These are phyloP conservation scores for Gari tellinella DNA, from an alignment of 2,888 invertebrate species.

Conservation along the genomic window DNA sequence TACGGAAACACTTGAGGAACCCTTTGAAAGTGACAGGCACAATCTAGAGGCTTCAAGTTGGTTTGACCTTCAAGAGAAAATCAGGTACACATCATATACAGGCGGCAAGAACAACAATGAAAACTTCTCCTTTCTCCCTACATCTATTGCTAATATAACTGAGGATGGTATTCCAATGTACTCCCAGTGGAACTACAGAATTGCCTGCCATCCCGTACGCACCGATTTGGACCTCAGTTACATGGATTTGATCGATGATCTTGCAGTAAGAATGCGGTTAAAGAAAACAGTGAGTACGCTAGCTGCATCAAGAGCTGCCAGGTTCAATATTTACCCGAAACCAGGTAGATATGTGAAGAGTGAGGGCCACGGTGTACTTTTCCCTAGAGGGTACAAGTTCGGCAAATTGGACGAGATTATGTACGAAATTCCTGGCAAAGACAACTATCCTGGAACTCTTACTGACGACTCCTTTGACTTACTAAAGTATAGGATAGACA, in stretches of 20 bases:
- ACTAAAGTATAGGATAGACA: slow-evolving; percentile 33
- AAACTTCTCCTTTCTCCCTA: slow-evolving; percentile 75
- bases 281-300: slow-evolving; percentile 32
- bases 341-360: slow-evolving; percentile 29
- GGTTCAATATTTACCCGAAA: slow-evolving; percentile 57
- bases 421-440: too few relatives aligned
- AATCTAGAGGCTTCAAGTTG: too few relatives aligned
- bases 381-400: slow-evolving; percentile 27
- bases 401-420: too few relatives aligned
- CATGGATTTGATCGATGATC: slow-evolving; percentile 69
- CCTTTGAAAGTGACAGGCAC: too few relatives aligned
- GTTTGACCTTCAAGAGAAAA: too few relatives aligned
- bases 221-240: slow-evolving; percentile 53
- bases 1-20: slow-evolving; percentile 68
- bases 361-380: slow-evolving; percentile 55
- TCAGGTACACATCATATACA: slow-evolving; percentile 69
- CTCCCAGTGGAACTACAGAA: slow-evolving; percentile 76
- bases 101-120: slow-evolving; percentile 70
- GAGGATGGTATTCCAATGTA: slow-evolving; percentile 58
- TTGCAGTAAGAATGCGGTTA: slow-evolving; percentile 57
- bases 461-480: too few relatives aligned
- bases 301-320: slow-evolving; percentile 26
- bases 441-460: too few relatives aligned
- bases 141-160: slow-evolving; percentile 66
- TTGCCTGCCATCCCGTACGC: slow-evolving; percentile 68